These are phyloP conservation scores for Catharus bicknelli DNA, from an alignment of 2,113 vertebrate genomes.

Conservation along the genomic window DNA sequence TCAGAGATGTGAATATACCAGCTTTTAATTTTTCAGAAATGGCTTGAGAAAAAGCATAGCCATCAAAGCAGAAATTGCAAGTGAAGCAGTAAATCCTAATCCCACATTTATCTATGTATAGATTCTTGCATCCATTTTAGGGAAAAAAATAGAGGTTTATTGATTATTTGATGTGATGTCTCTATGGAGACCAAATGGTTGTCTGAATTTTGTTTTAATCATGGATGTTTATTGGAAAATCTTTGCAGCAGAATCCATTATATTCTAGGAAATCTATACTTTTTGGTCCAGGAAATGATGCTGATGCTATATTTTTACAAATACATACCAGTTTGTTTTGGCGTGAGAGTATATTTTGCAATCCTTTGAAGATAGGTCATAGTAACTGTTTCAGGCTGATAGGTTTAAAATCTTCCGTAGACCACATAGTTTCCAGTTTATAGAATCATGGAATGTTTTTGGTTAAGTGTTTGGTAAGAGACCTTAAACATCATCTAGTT, in stretches of 20 bases:
- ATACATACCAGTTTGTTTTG: not conserved
- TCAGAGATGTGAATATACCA: not conserved
- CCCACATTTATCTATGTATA: not conserved
- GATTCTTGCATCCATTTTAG: not conserved
- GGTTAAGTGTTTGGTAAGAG: not conserved
- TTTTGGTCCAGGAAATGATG: not conserved
- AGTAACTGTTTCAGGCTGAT: not conserved
- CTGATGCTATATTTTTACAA: not conserved
- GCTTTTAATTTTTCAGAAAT: not conserved
- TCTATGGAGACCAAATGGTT: not conserved
- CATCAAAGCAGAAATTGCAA: not conserved
- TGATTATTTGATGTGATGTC: not conserved
- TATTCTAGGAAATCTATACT: not conserved
- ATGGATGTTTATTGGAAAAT: not conserved
- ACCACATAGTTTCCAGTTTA: not conserved
- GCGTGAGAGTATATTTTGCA: not conserved
- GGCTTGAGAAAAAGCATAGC: not conserved
- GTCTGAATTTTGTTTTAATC: not conserved
- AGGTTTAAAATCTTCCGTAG: not conserved
- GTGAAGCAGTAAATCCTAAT: not conserved
- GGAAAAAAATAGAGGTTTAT: not conserved
- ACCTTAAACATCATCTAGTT: not conserved
- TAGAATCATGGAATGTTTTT: not conserved
- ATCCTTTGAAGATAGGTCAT: accelerated
- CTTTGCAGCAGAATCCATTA: not conserved